Conservation (phyloP, 2,888 invertebrate genomes). For the Cephus pulcher region DNA sequence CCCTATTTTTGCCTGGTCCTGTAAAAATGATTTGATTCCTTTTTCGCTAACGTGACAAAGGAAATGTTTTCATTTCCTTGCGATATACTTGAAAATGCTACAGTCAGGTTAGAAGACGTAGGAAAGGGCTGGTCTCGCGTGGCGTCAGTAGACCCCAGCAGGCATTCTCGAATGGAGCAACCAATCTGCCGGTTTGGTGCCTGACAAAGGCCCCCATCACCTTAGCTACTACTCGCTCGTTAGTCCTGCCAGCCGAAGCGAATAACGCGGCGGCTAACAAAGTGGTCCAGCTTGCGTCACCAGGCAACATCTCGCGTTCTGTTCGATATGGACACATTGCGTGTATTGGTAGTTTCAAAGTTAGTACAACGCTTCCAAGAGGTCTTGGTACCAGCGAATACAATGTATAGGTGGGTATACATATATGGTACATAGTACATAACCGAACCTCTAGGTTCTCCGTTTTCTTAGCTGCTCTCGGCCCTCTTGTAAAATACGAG, state of each 20-base stretch:
- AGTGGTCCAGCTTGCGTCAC: neutral
- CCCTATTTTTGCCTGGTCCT: neutral
- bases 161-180: neutral
- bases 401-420: neutral
- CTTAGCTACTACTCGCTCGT: neutral
- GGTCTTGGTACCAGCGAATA: neutral
- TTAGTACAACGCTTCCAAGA: neutral
- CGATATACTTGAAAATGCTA: neutral
- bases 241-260: neutral
- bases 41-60: too few species aligned
- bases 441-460: neutral
- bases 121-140: neutral
- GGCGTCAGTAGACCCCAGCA: neutral
- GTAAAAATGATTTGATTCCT: neutral
- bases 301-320: neutral
- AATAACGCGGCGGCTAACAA: neutral
- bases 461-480: neutral
- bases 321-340: neutral
- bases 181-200: too few species aligned
- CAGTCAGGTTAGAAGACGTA: too few species aligned
- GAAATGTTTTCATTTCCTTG: neutral
- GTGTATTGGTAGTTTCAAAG: neutral
- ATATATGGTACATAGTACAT: neutral
- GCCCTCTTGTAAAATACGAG: neutral
- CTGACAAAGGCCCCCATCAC: neutral